A percentile compares a stretch with the other conserved stretches of the same genome.
These are phyloP conservation scores for Promerops cafer DNA, from an alignment of 2,113 vertebrate genomes.

Conservation along the genomic window DNA sequence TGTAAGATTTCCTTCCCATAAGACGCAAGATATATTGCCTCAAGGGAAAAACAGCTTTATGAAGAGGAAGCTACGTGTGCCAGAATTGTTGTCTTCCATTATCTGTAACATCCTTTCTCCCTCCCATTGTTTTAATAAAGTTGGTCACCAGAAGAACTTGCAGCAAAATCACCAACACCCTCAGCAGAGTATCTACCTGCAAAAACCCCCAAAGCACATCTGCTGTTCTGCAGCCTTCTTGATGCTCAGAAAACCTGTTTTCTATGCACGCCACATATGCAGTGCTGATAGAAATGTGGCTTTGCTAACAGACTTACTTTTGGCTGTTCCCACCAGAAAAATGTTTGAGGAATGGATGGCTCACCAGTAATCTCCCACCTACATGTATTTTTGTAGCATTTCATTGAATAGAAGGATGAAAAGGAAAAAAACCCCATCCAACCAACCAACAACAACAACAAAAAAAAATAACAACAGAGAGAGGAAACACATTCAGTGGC, in stretches of 20 bases:
- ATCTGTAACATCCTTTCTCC: slow-evolving; percentile 25
- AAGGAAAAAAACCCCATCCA: background rate
- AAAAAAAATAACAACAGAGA: background rate
- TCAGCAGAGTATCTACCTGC: background rate
- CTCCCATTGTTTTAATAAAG: slow-evolving; percentile 28
- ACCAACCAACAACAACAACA: background rate
- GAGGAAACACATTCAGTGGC: background rate
- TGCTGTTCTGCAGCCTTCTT: background rate
- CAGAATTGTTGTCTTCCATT: slow-evolving; percentile 47
- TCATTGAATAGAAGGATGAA: background rate
- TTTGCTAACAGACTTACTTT: background rate
- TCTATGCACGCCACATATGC: background rate
- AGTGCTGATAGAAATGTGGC: background rate
- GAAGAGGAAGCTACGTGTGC: slow-evolving; percentile 18
- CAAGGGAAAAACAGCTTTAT: slow-evolving; percentile 33
- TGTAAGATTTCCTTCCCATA: slow-evolving; percentile 50
- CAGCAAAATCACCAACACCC: background rate
- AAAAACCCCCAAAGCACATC: background rate
- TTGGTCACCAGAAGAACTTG: slow-evolving; percentile 21
- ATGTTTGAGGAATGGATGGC: background rate
- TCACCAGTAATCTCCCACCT: background rate
- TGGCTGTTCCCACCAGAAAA: background rate
- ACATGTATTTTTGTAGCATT: background rate
- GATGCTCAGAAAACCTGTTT: background rate
- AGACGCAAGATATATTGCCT: slow-evolving; percentile 20